Base-by-base conservation (phyloP, 2,113 vertebrate genomes). In the Varanus salvator region DNA sequence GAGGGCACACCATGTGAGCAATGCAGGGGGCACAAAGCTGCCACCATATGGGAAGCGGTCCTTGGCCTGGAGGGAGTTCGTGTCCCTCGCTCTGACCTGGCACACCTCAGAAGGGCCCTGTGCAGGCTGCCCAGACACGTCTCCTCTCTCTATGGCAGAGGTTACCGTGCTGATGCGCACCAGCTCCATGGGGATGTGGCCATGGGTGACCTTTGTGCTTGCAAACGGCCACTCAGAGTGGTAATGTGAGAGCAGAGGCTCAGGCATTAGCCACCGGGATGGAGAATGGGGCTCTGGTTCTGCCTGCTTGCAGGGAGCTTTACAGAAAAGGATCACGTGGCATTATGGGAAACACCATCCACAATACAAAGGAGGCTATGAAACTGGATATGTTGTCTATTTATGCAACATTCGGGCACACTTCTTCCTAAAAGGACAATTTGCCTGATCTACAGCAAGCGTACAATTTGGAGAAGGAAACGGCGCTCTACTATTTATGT, bases 41-140 rank as follows among this genome's bases (percentile, higher is more conserved):
- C 27, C n/a, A 25, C 57, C 60, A 66, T 66, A 9, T 85, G 84
- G 50, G 50, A 9, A 75, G 84, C 90, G 96, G 96, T 92, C 96
- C 94, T 95, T 96, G 96, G 98, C 98, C 98, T 98, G 98, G 98
- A 98, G 97, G 98, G 97, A 97, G 97, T 97, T 98, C 96, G 94
- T 96, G 96, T 95, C 96, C 94, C 97, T 97, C 98, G 98, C 98
- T 98, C 97, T 97, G 96, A 97, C 97, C 96, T 98, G 97, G 96
- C 95, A 96, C 97, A 97, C 98, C 98, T 97, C 97, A 98, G 98
- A 98, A 97, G 97, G 97, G 97, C 97, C 98, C 98, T 98, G 97
- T 98, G 98, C 98, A 98, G 97, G 97, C 96, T 97, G 97, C 96
- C 97, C 97, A 97, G 98, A 97, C 95, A 97, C 96, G 96, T 94